Conservation (phyloP, 2,113 vertebrate genomes). For the Gadus chalcogrammus region DNA sequence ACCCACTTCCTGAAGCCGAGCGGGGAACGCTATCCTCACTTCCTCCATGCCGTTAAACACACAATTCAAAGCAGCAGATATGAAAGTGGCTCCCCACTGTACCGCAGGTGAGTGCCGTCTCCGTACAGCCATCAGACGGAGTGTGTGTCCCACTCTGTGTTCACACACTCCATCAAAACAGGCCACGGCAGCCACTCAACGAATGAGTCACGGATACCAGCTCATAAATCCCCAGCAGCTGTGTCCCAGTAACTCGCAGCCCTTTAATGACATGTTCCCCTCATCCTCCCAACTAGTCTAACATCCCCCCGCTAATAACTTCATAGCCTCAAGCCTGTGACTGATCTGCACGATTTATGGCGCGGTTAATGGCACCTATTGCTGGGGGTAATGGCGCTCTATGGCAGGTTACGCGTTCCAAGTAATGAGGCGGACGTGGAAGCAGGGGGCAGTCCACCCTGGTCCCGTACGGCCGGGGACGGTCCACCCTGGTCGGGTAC, state of each 20-base stretch:
- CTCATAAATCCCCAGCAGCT: constrained; percentile 39
- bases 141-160: no score
- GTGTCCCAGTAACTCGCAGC: constrained; percentile 33
- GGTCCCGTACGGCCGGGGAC: neutral
- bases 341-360: no score
- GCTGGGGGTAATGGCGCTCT: neutral
- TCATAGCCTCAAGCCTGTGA: neutral
- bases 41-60: no score
- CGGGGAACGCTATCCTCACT: no score
- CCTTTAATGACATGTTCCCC: constrained; percentile 40
- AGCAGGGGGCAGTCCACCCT: neutral
- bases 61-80: no score
- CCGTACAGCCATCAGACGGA: no score
- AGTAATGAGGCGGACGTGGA: constrained; percentile 21
- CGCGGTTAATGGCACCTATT: no score
- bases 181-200: constrained; percentile 50
- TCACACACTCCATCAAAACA: constrained; percentile 29
- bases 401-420: constrained; percentile 9
- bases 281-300: constrained; percentile 26
- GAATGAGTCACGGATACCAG: constrained; percentile 45
- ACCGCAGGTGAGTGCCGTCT: no score
- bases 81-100: no score
- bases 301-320: constrained; percentile 7
- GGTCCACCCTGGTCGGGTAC: neutral
- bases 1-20: no score